A percentile compares a stretch with the other conserved stretches of the same genome.
Conservation (phyloP, 2,113 vertebrate species). For the Phaethon lepturus region DNA sequence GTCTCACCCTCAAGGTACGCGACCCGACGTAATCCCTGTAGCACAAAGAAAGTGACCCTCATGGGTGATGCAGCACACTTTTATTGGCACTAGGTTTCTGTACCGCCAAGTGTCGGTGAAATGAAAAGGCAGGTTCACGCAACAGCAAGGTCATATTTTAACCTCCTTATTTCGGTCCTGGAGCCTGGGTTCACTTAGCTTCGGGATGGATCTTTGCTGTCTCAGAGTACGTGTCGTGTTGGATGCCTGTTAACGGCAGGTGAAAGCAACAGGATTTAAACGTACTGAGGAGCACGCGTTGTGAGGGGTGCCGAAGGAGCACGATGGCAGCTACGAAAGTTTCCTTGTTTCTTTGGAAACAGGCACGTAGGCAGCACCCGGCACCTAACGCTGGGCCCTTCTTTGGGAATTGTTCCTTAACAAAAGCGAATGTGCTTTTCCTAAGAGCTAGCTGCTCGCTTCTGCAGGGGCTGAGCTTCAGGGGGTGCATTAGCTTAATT, state of each 20-base stretch:
- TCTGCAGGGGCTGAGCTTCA: accelerated
- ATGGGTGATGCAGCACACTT: neutral
- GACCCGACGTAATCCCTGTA: neutral
- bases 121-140: neutral
- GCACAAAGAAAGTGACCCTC: neutral
- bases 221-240: accelerated
- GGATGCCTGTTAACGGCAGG: neutral
- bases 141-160: neutral
- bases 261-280: accelerated
- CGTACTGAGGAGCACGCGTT: accelerated
- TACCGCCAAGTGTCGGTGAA: accelerated
- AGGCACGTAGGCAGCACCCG: accelerated
- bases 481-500: accelerated
- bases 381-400: accelerated
- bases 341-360: neutral
- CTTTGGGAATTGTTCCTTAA: neutral
- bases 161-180: neutral
- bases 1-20: neutral
- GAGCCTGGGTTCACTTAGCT: neutral
- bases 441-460: neutral
- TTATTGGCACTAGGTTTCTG: neutral
- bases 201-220: neutral
- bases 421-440: neutral
- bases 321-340: accelerated
- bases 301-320: accelerated